Base-by-base conservation (phyloP, 1,140 invertebrate species). In the Armadillidium nasatum region DNA sequence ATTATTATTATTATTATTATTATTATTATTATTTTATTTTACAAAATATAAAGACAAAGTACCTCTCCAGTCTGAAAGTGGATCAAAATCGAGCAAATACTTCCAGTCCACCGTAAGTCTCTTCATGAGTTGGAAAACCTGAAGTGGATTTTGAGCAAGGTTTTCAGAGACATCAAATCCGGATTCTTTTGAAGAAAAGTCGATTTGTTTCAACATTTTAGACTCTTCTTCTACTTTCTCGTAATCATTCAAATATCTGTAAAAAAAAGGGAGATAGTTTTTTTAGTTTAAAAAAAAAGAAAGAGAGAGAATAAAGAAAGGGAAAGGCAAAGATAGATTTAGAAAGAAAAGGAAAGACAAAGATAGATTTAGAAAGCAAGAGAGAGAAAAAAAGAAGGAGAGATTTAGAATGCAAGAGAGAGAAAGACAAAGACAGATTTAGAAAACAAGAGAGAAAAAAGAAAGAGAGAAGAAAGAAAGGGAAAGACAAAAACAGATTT, bases 121-220 rank as follows among this genome's bases (percentile, higher is more conserved):
- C 82, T 87, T 88, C 50, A 88, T 84, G 70, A 88, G 82, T 60
- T 88, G 84, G 79, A 85, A 88, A 33, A 87, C 86, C 82, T 87
- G 87, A 9, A 88, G 83, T 7, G 88, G 88, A 82, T 88, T 88
- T 3, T 83, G 86, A 10, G 87, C 81, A 67, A 86, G 83, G 43
- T 82, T 81, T 19, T 86, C 85, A 10, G 83, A 79, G 44, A 80
- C 76, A 4, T 86, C 81, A 44, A 33, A 44, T 10, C 21, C 74
- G 0, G 46, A 21, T 6, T 68, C 81, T 54, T 75, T 79, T 33
- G 75, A 60, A 15, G 50, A 15, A 13, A 60, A 15, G 7, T 60
- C 19, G 3, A 15, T 19, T 19, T 13, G 11, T 7, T 60, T 60
- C 11, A 19, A 19, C 11, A 60, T 60, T 60, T 19, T 19, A 15